phyloP scores from a whole-genome alignment of 1,140 invertebrate genomes.

The Homarus americanus region DNA sequence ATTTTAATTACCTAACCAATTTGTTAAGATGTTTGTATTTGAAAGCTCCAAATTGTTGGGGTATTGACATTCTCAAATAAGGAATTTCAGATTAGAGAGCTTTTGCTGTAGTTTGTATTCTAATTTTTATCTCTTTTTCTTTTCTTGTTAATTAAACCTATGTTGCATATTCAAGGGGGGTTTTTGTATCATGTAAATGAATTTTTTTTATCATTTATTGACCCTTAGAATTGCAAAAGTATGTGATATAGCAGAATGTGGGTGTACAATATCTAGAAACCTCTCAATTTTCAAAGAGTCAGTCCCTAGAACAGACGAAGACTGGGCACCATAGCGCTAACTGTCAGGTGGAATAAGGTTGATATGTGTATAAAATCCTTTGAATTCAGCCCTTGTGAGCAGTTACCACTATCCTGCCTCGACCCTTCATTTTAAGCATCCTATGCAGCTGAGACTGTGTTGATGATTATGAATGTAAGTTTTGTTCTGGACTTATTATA shows the following conservation, averaged over 20 bases:
- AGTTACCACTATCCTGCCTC: slow-evolving; percentile 15
- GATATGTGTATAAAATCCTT: background rate
- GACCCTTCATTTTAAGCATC: slow-evolving; percentile 30
- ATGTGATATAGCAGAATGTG: background rate
- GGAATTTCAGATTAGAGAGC: too few species aligned
- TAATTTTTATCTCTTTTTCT: background rate
- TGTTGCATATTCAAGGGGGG: background rate
- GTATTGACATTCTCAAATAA: too few species aligned
- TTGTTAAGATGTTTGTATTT: too few species aligned
- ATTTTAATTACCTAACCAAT: too few species aligned
- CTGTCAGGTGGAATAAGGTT: slow-evolving; percentile 22
- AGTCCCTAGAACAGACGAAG: background rate
- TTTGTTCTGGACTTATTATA: background rate
- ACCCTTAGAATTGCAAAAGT: background rate
- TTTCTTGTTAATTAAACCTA: too few species aligned
- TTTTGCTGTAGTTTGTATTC: background rate
- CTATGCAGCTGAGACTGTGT: slow-evolving; percentile 35
- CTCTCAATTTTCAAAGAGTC: background rate
- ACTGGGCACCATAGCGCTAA: slow-evolving; percentile 26
- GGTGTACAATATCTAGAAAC: background rate
- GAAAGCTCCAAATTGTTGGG: too few species aligned
- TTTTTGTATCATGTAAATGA: background rate
- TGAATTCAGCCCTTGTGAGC: slow-evolving; percentile 20
- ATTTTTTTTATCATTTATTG: background rate
- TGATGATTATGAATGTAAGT: slow-evolving; percentile 21